Conservation (phyloP, 2,797 vertebrate species). For the Cebuella pygmaea region DNA sequence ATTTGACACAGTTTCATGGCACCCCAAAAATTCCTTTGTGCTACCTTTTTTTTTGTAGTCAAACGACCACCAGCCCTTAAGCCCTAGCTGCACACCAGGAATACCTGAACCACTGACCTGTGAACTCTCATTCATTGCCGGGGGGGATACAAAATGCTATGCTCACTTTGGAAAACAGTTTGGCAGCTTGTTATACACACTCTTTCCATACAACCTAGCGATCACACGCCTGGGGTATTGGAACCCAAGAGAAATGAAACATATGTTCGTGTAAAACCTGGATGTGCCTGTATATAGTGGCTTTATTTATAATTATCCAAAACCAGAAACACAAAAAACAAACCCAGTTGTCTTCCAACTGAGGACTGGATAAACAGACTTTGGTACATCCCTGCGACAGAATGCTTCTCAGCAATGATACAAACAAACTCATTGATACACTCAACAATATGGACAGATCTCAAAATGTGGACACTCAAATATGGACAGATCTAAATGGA, state of each 20-base stretch:
- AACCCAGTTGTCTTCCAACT: not conserved
- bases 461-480: not conserved
- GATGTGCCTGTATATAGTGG: not conserved
- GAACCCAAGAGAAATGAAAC: not conserved
- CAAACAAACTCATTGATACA: not conserved
- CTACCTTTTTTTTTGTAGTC: too few species aligned
- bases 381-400: not conserved
- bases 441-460: not conserved
- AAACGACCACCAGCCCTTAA: too few species aligned
- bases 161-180: not conserved
- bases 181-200: not conserved
- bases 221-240: not conserved
- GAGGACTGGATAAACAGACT: not conserved
- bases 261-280: not conserved
- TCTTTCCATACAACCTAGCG: too few species aligned
- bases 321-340: not conserved
- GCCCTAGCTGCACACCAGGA: too few species aligned
- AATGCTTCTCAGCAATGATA: not conserved
- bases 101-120: too few species aligned
- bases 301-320: not conserved
- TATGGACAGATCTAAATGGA: not conserved
- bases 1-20: too few species aligned
- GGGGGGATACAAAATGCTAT: not conserved
- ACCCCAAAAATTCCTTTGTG: too few species aligned
- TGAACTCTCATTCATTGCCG: not conserved